These are phyloP conservation scores for Seira ritae DNA, from an alignment of 2,888 invertebrate species.

Conservation along the genomic window DNA sequence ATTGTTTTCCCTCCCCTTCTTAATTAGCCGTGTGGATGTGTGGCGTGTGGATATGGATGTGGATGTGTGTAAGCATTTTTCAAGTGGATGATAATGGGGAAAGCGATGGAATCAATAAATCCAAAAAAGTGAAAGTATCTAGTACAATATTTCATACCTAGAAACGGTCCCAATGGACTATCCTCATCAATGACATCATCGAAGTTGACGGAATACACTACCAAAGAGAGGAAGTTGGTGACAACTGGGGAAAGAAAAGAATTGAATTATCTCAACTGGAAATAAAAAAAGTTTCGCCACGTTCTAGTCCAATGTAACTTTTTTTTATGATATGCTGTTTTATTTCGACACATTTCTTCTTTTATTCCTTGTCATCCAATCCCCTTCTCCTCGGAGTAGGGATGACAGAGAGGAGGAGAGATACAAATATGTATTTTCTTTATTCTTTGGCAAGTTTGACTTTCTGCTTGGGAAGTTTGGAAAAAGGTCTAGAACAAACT, in stretches of 20 bases:
- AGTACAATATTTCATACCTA: slow-evolving; percentile 37
- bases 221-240: slow-evolving; percentile 56
- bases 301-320: too few species aligned
- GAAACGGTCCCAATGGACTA: slow-evolving; percentile 63
- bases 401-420: slow-evolving; percentile 4
- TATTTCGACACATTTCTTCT: slow-evolving; percentile 16
- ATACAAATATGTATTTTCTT: neutral
- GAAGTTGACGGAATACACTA: slow-evolving; percentile 63
- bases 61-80: neutral
- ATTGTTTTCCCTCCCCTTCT: neutral
- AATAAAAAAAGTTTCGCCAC: slow-evolving; percentile 6
- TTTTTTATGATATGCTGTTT: neutral
- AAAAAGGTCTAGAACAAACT: too few species aligned
- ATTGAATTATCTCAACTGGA: neutral
- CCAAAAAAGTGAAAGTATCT: neutral
- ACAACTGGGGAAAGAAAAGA: slow-evolving; percentile 48
- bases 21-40: neutral
- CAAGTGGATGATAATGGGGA: neutral
- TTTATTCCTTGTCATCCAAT: slow-evolving; percentile 18
- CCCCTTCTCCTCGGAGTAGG: neutral
- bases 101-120: neutral
- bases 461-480: neutral
- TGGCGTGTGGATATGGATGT: neutral
- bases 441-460: neutral
- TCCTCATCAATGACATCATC: slow-evolving; percentile 56